Percentiles rank a stretch among this genome's conserved stretches.
Conservation (phyloP, 1,140 invertebrate genomes). For the Lamellibrachia luymesi region DNA sequence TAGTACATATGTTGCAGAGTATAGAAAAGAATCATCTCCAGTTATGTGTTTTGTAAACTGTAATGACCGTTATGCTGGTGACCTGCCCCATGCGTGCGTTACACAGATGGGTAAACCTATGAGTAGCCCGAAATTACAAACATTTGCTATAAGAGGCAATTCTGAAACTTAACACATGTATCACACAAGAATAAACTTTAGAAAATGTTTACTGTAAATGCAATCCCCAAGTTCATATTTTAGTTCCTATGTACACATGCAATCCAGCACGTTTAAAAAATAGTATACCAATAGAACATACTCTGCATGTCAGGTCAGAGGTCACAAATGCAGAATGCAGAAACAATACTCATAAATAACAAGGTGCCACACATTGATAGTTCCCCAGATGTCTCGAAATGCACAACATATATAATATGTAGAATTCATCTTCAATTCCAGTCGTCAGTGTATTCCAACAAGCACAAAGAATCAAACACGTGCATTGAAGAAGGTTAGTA, state of each 20-base stretch:
- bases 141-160: neutral
- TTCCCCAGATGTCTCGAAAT: neutral
- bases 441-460: neutral
- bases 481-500: neutral
- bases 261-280: neutral
- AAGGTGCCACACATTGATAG: neutral
- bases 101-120: neutral
- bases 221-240: neutral
- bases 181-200: neutral
- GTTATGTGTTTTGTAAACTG: neutral
- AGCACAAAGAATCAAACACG: neutral
- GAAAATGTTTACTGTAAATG: neutral
- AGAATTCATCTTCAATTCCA: neutral
- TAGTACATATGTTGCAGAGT: neutral
- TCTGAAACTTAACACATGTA: neutral
- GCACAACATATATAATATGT: neutral
- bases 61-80: neutral
- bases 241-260: neutral
- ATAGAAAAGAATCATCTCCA: neutral
- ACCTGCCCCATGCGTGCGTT: neutral
- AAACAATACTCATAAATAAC: neutral
- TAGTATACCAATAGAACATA: neutral
- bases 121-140: neutral
- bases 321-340: neutral
- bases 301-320: neutral